Evolutionary conservation across 2,797 vertebrate species (phyloP).

Genomic region (Platalea minor): DNA sequence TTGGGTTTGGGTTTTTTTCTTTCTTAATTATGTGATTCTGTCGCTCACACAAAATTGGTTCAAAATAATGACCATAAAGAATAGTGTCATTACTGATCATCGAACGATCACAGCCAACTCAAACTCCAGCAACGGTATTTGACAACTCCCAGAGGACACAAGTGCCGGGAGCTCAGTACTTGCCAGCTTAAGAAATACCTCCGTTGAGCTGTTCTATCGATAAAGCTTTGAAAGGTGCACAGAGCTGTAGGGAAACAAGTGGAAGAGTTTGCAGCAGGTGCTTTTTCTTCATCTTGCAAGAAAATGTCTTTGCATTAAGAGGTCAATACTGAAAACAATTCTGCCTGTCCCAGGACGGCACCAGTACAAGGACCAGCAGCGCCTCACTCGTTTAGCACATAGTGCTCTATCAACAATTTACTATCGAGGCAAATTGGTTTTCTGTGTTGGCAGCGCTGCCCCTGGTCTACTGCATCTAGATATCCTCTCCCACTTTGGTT

Average conservation of each 20-base stretch:
- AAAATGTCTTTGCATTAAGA: neutral
- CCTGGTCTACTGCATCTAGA: neutral
- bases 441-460: neutral
- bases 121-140: neutral
- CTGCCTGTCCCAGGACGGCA: neutral
- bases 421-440: accelerated
- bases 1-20: neutral
- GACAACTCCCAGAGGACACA: neutral
- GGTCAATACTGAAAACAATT: neutral
- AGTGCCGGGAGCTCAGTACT: neutral
- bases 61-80: constrained; percentile 25
- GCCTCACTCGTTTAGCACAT: accelerated
- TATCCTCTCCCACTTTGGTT: neutral
- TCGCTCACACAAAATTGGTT: neutral
- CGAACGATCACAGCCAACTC: neutral
- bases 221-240: neutral
- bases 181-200: neutral
- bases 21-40: constrained; percentile 1
- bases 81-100: neutral
- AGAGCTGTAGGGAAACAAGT: neutral
- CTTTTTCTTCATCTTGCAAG: neutral
- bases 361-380: neutral
- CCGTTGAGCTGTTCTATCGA: neutral
- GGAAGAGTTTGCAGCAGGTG: neutral
- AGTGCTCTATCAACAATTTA: neutral